A percentile compares a stretch with the other conserved stretches of the same genome.
Conservation (phyloP, 2,797 vertebrate species). For the Myotis findleyi region DNA sequence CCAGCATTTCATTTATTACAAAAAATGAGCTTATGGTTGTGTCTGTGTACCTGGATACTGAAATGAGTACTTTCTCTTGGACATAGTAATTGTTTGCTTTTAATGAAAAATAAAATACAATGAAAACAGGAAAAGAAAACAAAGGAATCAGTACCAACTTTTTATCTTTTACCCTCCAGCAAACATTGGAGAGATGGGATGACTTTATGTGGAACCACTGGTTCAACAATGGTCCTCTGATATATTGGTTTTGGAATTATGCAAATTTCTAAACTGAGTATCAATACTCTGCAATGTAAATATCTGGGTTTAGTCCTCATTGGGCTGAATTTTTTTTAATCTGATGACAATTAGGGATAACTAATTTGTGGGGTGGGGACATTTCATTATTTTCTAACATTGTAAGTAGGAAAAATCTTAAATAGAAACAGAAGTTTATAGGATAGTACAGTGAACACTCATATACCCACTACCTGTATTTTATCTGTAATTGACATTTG, state of each 20-base stretch:
- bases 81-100: slow-evolving; percentile 67
- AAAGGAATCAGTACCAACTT: slow-evolving; percentile 53
- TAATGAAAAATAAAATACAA: slow-evolving; percentile 81
- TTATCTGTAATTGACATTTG: background rate
- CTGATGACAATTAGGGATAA: background rate
- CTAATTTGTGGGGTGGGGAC: background rate
- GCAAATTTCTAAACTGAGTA: background rate
- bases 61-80: slow-evolving; percentile 64
- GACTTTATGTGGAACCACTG: slow-evolving; percentile 44
- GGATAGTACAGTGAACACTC: background rate
- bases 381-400: background rate
- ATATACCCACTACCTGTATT: background rate
- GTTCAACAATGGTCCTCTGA: slow-evolving; percentile 12
- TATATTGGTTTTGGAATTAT: slow-evolving; percentile 14
- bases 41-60: slow-evolving; percentile 83
- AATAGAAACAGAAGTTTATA: background rate
- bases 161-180: slow-evolving; percentile 31
- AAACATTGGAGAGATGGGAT: slow-evolving; percentile 7
- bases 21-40: slow-evolving; percentile 75
- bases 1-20: slow-evolving; percentile 78
- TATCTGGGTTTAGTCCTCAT: background rate
- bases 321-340: background rate
- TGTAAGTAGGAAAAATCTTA: background rate
- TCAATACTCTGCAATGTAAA: background rate
- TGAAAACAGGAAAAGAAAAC: slow-evolving; percentile 46